Evolutionary conservation across 2,888 invertebrate species (phyloP).

Genomic region (Pomacea canaliculata): DNA sequence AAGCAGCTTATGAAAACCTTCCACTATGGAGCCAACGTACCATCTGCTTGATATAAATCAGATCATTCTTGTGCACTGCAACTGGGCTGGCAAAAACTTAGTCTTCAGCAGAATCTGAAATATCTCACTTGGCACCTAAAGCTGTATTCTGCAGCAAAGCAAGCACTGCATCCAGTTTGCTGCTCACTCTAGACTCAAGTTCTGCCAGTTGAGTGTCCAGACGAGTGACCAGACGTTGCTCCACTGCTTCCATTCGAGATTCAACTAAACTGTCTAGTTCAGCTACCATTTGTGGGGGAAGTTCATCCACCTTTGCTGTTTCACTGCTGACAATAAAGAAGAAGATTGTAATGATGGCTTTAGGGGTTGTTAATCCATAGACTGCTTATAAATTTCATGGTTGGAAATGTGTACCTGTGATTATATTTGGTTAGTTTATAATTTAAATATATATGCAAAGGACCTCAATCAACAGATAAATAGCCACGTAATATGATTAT

Average conservation of each 20-base stretch:
- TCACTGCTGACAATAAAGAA: not conserved
- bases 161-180: constrained; percentile 17
- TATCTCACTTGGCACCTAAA: no score
- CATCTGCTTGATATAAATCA: no score
- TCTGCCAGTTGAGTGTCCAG: constrained; percentile 16
- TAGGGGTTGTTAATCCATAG: not conserved
- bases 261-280: constrained; percentile 12
- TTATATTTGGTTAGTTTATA: no score
- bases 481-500: no score
- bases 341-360: not conserved
- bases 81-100: no score
- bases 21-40: no score
- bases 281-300: not conserved
- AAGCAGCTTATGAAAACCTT: no score
- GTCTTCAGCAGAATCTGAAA: no score
- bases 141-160: constrained; percentile 15
- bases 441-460: no score
- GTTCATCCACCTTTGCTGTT: not conserved
- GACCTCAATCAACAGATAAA: no score
- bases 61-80: no score
- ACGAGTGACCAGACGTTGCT: constrained; percentile 9
- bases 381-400: not conserved
- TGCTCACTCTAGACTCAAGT: constrained; percentile 15
- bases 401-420: not conserved
- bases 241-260: constrained; percentile 14